Percentiles rank a stretch among this genome's conserved stretches.
Conservation (phyloP, 2,888 invertebrate genomes). For the Mythimna impura region DNA sequence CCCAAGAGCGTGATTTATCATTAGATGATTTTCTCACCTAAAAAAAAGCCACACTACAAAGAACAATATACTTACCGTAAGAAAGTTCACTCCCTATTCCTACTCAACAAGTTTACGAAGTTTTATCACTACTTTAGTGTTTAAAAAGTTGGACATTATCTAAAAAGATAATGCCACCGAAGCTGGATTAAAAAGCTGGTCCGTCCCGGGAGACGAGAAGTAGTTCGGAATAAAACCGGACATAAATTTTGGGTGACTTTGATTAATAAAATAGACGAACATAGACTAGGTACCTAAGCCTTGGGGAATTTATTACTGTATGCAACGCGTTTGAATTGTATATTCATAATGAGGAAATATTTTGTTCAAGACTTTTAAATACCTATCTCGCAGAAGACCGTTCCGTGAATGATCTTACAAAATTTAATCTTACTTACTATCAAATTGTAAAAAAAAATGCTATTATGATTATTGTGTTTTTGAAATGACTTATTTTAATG, state of each 20-base stretch:
- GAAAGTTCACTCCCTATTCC: neutral
- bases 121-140: conserved; percentile 20
- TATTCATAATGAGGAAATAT: conserved; percentile 10
- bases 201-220: conserved; percentile 35
- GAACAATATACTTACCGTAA: too few relatives aligned
- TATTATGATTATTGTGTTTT: too few relatives aligned
- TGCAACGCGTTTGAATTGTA: conserved; percentile 22
- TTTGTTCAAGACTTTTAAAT: conserved; percentile 4
- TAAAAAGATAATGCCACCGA: conserved; percentile 30
- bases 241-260: conserved; percentile 58
- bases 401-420: too few relatives aligned
- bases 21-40: too few relatives aligned
- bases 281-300: conserved; percentile 24
- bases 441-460: too few relatives aligned
- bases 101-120: conserved; percentile 2
- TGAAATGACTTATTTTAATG: too few relatives aligned
- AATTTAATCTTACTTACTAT: too few relatives aligned
- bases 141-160: conserved; percentile 43
- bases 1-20: too few relatives aligned
- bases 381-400: too few relatives aligned
- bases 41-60: too few relatives aligned
- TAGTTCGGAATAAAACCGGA: conserved; percentile 54
- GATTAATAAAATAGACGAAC: conserved; percentile 57
- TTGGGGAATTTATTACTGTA: conserved; percentile 28
- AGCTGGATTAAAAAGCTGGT: conserved; percentile 45